Evolutionary conservation across 30 jellyfish, hydroid and myxozoan species (phyloP).

Genomic region (Pseudorhiza aurosa): DNA sequence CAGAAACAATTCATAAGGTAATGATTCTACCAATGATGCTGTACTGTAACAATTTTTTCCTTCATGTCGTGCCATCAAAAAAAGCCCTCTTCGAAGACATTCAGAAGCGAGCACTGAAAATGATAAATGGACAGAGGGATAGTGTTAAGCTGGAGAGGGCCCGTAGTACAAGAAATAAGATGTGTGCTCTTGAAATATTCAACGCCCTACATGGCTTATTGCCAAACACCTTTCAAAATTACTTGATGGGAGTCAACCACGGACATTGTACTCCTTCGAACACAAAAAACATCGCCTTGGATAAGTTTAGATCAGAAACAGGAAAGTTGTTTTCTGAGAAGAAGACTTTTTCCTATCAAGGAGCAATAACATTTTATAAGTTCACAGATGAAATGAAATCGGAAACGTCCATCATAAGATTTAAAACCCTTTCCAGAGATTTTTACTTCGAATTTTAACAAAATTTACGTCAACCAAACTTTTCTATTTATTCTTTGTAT

Average conservation of each 20-base stretch:
- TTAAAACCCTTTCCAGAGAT: constrained; percentile 23
- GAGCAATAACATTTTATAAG: constrained; percentile 27
- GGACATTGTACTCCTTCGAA: constrained; percentile 17
- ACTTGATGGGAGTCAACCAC: constrained; percentile 31
- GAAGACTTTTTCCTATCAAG: no score
- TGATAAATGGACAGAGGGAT: constrained; percentile 26
- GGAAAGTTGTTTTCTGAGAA: no score
- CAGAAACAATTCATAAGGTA: constrained; percentile 31
- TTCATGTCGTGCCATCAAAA: constrained; percentile 34
- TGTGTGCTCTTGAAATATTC: constrained; percentile 59
- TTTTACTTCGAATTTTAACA: constrained; percentile 39
- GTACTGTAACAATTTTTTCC: constrained; percentile 45
- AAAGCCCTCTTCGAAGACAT: constrained; percentile 35
- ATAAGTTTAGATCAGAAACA: constrained; percentile 17
- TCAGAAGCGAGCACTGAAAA: constrained; percentile 32
- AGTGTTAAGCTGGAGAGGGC: constrained; percentile 44
- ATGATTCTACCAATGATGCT: constrained; percentile 47
- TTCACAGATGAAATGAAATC: constrained; percentile 23
- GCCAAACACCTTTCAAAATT: constrained; percentile 37
- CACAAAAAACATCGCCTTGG: constrained; percentile 24
- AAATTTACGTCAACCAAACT: no score
- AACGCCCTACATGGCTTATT: neutral
- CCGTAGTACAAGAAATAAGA: constrained; percentile 29
- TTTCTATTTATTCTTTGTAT: no score
- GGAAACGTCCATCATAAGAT: constrained; percentile 47